Percentiles rank a stretch among this genome's conserved stretches.
phyloP scores from a whole-genome alignment of 2,888 invertebrate genomes.

The Azorinus chamasolen region DNA sequence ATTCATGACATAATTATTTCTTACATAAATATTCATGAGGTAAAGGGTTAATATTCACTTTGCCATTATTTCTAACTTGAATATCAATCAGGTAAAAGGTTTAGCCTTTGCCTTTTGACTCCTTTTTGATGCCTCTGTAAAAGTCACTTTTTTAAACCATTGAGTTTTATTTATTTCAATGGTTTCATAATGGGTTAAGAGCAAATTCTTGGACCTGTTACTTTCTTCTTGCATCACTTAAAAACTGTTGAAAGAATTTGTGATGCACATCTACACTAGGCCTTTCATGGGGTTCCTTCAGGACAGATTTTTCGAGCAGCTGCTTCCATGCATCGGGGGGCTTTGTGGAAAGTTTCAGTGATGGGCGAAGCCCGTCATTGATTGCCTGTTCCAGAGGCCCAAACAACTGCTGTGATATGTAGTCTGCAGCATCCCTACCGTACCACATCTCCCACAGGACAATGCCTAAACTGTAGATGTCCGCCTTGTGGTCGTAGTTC shows the following conservation, averaged over 20 bases:
- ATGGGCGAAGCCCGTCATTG: conserved; percentile 72
- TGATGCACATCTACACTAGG: conserved; percentile 46
- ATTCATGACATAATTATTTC: no score
- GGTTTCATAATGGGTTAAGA: no score
- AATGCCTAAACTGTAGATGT: conserved; percentile 71
- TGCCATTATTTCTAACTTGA: no score
- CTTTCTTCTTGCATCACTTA: conserved; percentile 14
- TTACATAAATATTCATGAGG: no score
- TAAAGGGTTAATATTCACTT: no score
- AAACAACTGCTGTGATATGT: conserved; percentile 68
- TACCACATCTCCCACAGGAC: conserved; percentile 82
- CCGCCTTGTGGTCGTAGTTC: conserved; percentile 62
- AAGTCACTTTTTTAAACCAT: no score
- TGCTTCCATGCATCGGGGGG: conserved; percentile 69
- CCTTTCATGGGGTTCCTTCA: conserved; percentile 62
- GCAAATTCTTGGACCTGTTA: not conserved
- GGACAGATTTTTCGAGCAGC: conserved; percentile 71
- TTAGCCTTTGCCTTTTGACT: no score
- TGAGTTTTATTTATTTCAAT: no score
- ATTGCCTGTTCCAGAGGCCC: conserved; percentile 70
- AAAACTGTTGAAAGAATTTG: conserved; percentile 48
- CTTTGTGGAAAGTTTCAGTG: conserved; percentile 62
- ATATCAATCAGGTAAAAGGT: no score
- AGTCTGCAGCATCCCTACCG: conserved; percentile 75
- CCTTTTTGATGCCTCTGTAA: no score